Percentiles rank a stretch among this genome's conserved stretches.
phyloP scores from a whole-genome alignment of 2,888 invertebrate genomes.

The Willowsia nigromaculata region DNA sequence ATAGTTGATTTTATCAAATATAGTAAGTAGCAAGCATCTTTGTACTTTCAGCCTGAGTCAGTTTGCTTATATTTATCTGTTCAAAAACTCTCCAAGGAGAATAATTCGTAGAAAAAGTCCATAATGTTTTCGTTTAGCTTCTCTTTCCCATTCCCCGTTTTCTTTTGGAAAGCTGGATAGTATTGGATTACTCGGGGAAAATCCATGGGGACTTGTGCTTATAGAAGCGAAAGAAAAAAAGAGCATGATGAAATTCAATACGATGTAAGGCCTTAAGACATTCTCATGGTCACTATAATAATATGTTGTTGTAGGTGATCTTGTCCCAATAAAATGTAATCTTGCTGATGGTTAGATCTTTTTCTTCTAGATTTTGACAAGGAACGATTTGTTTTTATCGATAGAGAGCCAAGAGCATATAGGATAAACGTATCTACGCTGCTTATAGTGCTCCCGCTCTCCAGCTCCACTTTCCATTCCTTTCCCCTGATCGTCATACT shows the following conservation, averaged over 20 bases:
- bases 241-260: not conserved
- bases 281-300: not conserved
- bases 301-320: not conserved
- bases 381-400: no score
- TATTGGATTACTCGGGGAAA: slow-evolving; percentile 54
- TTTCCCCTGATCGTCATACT: not conserved
- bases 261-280: not conserved
- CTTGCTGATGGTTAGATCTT: not conserved
- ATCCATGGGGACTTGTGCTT: not conserved
- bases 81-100: no score
- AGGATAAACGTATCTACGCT: not conserved
- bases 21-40: no score
- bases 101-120: no score
- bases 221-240: not conserved
- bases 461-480: not conserved
- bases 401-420: no score
- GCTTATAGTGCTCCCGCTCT: not conserved
- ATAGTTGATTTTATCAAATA: no score
- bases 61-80: no score
- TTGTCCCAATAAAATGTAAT: not conserved
- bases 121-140: no score
- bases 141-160: not conserved
- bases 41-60: no score
- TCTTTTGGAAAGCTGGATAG: not conserved
- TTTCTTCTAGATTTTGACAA: no score